Conservation (phyloP, 2,888 invertebrate species). For the Adineta ricciae region DNA sequence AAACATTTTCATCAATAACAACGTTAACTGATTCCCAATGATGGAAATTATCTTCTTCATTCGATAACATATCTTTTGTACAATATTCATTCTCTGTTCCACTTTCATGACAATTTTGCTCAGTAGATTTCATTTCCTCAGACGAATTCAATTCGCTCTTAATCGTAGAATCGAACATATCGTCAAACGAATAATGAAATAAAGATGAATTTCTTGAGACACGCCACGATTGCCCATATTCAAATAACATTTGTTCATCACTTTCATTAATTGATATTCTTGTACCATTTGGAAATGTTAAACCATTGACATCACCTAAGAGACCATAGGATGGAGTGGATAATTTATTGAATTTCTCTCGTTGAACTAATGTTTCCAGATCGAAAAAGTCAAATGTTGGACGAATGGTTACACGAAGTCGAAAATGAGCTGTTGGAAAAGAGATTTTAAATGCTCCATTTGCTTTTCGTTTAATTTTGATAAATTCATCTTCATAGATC, state of each 20-base stretch:
- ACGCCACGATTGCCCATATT: neutral
- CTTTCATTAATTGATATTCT: neutral
- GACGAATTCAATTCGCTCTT: too few species aligned
- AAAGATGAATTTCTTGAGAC: neutral
- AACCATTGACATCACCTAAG: neutral
- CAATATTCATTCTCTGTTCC: neutral
- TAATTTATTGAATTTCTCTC: neutral
- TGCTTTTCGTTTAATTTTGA: neutral
- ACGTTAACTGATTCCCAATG: neutral
- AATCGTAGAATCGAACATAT: neutral
- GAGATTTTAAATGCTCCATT: neutral
- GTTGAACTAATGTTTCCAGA: neutral
- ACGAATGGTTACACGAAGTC: neutral
- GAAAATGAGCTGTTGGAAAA: neutral
- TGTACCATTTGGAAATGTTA: neutral
- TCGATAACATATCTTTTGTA: neutral
- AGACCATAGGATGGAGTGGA: neutral
- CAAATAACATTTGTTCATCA: neutral
- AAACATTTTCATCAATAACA: neutral
- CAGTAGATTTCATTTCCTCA: neutral
- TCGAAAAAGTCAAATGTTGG: neutral
- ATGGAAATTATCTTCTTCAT: neutral
- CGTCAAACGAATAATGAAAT: neutral
- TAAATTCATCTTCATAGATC: neutral
- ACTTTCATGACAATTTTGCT: neutral